Evolutionary conservation across 2,113 vertebrate species (phyloP), one percentile per base, ranked within the genome.

Genomic region (Carassius gibelio): DNA sequence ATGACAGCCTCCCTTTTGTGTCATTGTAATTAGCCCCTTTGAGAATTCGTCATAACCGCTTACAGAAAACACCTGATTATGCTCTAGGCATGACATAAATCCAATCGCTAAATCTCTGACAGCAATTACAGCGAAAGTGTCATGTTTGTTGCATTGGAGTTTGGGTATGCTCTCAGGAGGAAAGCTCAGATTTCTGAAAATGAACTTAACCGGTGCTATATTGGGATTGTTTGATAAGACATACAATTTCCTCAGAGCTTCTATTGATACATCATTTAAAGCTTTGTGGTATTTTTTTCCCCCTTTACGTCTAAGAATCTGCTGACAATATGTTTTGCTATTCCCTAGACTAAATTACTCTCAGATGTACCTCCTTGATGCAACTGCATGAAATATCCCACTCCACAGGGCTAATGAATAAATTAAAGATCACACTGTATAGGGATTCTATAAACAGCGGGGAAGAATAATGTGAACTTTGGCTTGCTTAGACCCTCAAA

Each of bases 1-100:
- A 87, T 90, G 89, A 90, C 90, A 93, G 88, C 87, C 38, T 90
- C 87, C 84, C 87, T 81, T 89, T 88, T 90, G 71, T 81, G 79
- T 87, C 85, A 88, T 90, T 89, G 90, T 94, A 94, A 94, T 95
- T 93, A 93, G 91, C 79, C 88, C 93, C 93, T 91, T 71, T 19
- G 93, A 94, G 94, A 91, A 75, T 81, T 87, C 42, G 42, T 90
- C 88, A 91, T 86, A 91, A 88, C 82, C 61, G 30, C 7, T 34
- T 75, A 86, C 38, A 69, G 83, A 91, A 88, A 69, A 89, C 38
- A 48, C 55, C n/a, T 89, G 84, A 93, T 88, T 91, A 80, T 80
- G 81, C 83, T 81, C 64, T 71, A 91, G 89, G 87, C 88, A 92
- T 83, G 76, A 91, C 80, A 88, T 75, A 83, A 86, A 83, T 71